phyloP scores from a whole-genome alignment of 2,797 vertebrate species.

The Lagothrix lagotricha region DNA sequence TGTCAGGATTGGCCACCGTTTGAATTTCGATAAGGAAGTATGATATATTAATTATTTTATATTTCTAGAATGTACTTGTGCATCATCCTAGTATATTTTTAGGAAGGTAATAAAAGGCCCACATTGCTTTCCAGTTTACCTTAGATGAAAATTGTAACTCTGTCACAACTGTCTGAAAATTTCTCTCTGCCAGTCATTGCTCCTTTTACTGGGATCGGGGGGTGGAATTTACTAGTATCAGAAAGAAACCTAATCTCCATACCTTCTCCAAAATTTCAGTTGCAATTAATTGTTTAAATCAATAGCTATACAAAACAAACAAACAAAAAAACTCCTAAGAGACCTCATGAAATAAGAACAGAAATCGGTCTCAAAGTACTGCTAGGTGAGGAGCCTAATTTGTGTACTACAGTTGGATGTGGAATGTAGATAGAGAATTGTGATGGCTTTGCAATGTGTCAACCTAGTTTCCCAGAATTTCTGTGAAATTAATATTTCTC shows the following conservation, averaged over 20 bases:
- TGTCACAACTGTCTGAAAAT: not conserved
- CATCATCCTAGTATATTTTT: not conserved
- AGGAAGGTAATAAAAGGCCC: not conserved
- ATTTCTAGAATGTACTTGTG: conserved; percentile 22
- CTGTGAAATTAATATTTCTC: not conserved
- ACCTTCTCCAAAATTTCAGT: not conserved
- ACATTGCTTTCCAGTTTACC: not conserved
- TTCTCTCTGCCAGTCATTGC: not conserved
- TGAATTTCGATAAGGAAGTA: not conserved
- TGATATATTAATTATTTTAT: not conserved
- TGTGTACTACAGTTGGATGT: not conserved
- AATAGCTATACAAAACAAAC: not conserved
- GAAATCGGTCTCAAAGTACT: not conserved
- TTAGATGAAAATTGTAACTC: not conserved
- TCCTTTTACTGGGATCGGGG: not conserved
- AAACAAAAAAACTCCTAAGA: not conserved
- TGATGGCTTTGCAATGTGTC: not conserved
- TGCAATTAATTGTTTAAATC: conserved; percentile 29
- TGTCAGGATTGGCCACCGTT: not conserved
- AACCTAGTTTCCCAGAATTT: not conserved
- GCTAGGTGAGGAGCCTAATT: not conserved
- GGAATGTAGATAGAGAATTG: not conserved
- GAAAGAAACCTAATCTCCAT: not conserved
- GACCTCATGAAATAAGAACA: not conserved
- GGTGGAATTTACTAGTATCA: not conserved